These are phyloP conservation scores for Medauroidea extradentata DNA, from an alignment of 1,140 invertebrate genomes.

Conservation along the genomic window DNA sequence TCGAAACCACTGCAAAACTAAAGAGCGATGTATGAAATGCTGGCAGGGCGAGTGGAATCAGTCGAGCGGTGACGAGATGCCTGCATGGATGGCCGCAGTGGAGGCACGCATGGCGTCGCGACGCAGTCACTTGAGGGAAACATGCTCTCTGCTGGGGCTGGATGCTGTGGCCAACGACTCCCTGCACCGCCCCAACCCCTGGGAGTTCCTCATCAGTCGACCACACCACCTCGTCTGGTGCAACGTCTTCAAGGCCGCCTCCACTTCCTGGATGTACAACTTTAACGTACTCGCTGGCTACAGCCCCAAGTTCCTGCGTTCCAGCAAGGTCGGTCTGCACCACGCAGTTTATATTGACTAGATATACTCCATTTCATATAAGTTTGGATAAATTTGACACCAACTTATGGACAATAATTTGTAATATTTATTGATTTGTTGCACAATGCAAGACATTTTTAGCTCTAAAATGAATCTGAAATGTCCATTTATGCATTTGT, in stretches of 20 bases:
- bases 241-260: slow-evolving; percentile 82
- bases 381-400: no score
- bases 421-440: no score
- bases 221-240: slow-evolving; percentile 79
- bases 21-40: no score
- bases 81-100: slow-evolving; percentile 35
- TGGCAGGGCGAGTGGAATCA: no score
- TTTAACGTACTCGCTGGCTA: slow-evolving; percentile 78
- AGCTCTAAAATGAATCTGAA: no score
- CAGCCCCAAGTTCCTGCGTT: slow-evolving; percentile 66
- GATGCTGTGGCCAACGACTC: slow-evolving; percentile 56
- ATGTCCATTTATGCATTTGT: no score
- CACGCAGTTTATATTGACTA: no score
- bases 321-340: slow-evolving; percentile 57
- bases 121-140: slow-evolving; percentile 46
- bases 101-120: slow-evolving; percentile 47
- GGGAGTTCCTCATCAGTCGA: slow-evolving; percentile 77
- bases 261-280: slow-evolving; percentile 86
- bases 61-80: background rate
- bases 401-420: no score
- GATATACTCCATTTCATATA: no score
- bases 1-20: no score
- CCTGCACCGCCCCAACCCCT: slow-evolving; percentile 66
- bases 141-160: slow-evolving; percentile 48
- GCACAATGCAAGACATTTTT: no score